Base-by-base conservation (phyloP, 2,797 vertebrate genomes). In the Tenualosa thibaudeaui region DNA sequence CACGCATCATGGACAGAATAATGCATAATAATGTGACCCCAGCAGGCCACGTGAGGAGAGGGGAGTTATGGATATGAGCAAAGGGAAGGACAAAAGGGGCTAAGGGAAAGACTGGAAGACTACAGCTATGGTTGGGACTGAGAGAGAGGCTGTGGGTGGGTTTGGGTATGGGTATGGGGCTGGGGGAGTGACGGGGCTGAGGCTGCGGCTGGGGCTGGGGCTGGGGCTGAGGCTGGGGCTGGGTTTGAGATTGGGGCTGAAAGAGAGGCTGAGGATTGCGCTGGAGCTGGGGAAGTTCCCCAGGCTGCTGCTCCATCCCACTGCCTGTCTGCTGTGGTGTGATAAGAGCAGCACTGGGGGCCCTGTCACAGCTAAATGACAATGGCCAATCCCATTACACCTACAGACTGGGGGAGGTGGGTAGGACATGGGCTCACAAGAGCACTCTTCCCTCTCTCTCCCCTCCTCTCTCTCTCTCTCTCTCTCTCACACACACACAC, bases 371-470 rank as follows among this genome's bases (percentile, higher is more conserved):
- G 50, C 37, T 68, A 54, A 5, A 58, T 65, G 62, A 17, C 58
- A 49, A 43, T 56, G 49, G 24, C 26, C 60, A 83, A 83, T 37
- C 54, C 31, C 31, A 86, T 83, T 78, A 60, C 37, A 56, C 22
- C 65, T 56, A 37, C 81, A 86, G 50, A 81, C 31, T 62, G 37
- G 53, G 10, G 15, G 8, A 37, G 5, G 51, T 22, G 56, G 58
- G 82, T 71, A 31, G 26, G 31, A 71, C 26, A 71, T 12, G 3
- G 26, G 12, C 17, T 40, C 65, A 71, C 13, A 15, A 71, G 24
- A 26, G 26, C 62, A 5, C 24, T 24, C n/a, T 24, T 31, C 31
- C 31, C 81, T 10, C 24, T 10, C 60, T 65, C 60, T 65, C 8
- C 1, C 31, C 31, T 78, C 9, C 24, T 10, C 60, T 65, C 60